Conservation (phyloP, 1,140 invertebrate species). For the Acarapis woodi region DNA sequence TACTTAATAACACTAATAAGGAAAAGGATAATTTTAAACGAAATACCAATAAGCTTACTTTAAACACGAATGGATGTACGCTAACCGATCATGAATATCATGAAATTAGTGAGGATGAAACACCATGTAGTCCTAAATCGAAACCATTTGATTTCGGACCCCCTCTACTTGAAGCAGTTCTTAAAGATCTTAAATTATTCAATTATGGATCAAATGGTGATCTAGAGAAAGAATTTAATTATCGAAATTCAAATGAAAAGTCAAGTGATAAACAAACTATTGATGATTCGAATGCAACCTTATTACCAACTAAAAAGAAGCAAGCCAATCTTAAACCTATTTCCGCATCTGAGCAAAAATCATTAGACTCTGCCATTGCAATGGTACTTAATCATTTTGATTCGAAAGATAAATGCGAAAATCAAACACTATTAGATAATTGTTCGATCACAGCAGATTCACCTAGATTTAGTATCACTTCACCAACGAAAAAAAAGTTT, state of each 20-base stretch:
- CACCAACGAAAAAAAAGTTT: slow-evolving; percentile 52
- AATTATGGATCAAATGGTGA: slow-evolving; percentile 10
- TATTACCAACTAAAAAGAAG: slow-evolving; percentile 29
- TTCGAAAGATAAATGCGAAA: slow-evolving; percentile 12
- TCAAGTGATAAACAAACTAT: slow-evolving; percentile 43
- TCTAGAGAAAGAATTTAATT: slow-evolving; percentile 18
- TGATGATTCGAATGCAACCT: slow-evolving; percentile 17
- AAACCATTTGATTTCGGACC: slow-evolving; percentile 63
- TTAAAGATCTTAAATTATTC: slow-evolving; percentile 31
- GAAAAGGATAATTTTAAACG: not conserved
- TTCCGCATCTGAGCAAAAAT: slow-evolving; percentile 67
- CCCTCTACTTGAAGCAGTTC: slow-evolving; percentile 73
- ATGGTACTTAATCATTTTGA: slow-evolving; percentile 59
- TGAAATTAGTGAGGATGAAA: slow-evolving; percentile 67
- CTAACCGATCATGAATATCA: slow-evolving; percentile 46
- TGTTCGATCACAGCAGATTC: slow-evolving; percentile 21
- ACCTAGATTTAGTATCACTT: slow-evolving; percentile 34
- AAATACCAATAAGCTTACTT: not conserved
- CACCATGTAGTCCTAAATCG: slow-evolving; percentile 22
- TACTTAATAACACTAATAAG: slow-evolving; percentile 12
- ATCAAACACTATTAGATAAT: slow-evolving; percentile 14
- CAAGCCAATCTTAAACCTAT: slow-evolving; percentile 57
- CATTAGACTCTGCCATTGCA: slow-evolving; percentile 71
- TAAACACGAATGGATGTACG: not conserved
- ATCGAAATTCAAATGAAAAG: slow-evolving; percentile 29